Percentiles rank a stretch among this genome's conserved stretches.
Conservation (phyloP, 2,797 vertebrate genomes). For the Gambusia yucatana region DNA sequence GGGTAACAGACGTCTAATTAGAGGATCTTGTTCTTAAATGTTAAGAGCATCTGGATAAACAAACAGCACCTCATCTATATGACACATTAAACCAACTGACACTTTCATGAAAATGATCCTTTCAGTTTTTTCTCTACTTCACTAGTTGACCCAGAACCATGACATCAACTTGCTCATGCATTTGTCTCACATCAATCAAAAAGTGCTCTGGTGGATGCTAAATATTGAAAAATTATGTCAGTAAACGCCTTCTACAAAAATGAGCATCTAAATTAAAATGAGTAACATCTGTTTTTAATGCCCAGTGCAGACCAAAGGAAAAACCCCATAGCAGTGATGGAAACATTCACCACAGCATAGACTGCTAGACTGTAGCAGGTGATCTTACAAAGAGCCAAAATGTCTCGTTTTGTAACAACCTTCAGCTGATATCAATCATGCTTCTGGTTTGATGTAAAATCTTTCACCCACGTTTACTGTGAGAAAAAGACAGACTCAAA, state of each 20-base stretch:
- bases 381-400: not conserved
- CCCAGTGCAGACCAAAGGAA: not conserved
- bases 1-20: not conserved
- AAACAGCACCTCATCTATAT: not conserved
- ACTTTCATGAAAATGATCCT: not conserved
- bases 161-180: not conserved
- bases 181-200: not conserved
- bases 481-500: not conserved
- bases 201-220: not conserved
- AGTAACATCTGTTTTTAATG: not conserved
- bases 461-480: not conserved
- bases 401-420: not conserved
- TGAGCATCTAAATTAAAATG: not conserved
- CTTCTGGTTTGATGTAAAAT: not conserved
- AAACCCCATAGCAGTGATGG: not conserved
- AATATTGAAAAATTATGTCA: not conserved
- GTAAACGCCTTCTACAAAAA: not conserved
- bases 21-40: not conserved
- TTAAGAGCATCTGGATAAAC: not conserved
- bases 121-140: not conserved
- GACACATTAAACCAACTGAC: not conserved
- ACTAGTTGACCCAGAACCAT: not conserved
- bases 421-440: not conserved
- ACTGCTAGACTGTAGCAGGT: not conserved
- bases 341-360: not conserved